phyloP scores from a whole-genome alignment of 30 jellyfish, hydroid and myxozoan genomes.

The Turritopsis rubra region DNA sequence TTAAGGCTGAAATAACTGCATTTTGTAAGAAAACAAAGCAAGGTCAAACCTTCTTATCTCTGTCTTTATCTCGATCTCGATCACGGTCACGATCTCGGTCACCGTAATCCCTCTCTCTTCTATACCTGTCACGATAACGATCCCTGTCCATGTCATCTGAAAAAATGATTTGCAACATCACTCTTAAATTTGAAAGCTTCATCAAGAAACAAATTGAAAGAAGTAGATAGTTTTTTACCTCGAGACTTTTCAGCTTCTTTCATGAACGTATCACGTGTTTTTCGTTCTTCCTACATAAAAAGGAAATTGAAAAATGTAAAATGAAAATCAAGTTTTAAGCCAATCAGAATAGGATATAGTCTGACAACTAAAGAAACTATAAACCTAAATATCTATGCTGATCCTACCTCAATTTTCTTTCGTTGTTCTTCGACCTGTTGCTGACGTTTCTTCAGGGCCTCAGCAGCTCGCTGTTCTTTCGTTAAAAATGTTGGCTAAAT shows the following conservation, averaged over 20 bases:
- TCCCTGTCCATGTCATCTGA: constrained; percentile 31
- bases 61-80: constrained; percentile 12
- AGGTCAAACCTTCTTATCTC: background rate
- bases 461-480: constrained; percentile 96
- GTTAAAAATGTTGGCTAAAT: constrained; percentile 87
- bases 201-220: background rate
- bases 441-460: constrained; percentile 80
- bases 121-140: constrained; percentile 37
- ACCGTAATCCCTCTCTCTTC: constrained; percentile 38
- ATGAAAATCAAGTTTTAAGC: no score
- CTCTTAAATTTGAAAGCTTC: background rate
- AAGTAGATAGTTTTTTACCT: constrained; percentile 27
- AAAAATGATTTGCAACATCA: background rate
- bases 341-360: no score
- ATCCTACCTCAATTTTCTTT: constrained; percentile 67
- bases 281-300: constrained; percentile 59
- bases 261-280: constrained; percentile 42
- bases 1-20: no score
- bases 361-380: no score
- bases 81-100: constrained; percentile 50
- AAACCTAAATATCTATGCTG: no score
- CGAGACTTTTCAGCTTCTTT: constrained; percentile 62
- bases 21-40: background rate
- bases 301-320: background rate
- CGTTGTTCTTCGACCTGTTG: constrained; percentile 66